Evolutionary conservation across 2,888 invertebrate genomes (phyloP).

Genomic region (Gymnoscelis rufifasciata): DNA sequence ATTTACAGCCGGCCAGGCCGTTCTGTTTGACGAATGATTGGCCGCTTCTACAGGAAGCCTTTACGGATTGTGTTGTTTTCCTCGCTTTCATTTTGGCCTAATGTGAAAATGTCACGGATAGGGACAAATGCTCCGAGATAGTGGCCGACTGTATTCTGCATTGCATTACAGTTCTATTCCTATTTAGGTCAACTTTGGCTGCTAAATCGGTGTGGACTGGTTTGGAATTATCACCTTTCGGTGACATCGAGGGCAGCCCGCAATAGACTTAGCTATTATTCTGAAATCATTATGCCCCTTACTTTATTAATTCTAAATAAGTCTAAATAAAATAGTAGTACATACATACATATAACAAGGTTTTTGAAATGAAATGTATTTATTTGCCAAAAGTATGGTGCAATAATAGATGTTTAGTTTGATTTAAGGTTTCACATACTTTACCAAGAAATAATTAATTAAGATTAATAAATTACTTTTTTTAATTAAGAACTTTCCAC

Average conservation of each 20-base stretch:
- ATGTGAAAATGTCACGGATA: conserved; percentile 33
- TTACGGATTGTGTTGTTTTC: conserved; percentile 55
- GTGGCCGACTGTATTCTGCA: conserved; percentile 16
- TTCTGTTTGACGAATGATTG: conserved; percentile 72
- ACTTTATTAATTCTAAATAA: too few species aligned
- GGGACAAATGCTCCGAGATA: conserved; percentile 32
- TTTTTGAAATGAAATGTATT: too few species aligned
- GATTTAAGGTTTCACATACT: too few species aligned
- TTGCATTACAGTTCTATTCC: conserved; percentile 11
- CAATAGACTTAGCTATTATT: too few species aligned
- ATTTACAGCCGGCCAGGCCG: conserved; percentile 66
- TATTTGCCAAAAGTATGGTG: too few species aligned
- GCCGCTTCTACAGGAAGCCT: conserved; percentile 58
- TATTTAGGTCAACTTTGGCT: conserved; percentile 15
- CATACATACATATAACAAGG: too few species aligned
- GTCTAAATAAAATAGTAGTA: too few species aligned
- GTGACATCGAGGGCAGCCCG: conserved; percentile 1
- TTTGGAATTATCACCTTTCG: neutral
- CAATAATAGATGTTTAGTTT: too few species aligned
- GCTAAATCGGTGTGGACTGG: conserved; percentile 7
- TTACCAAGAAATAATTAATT: too few species aligned
- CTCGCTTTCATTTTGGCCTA: conserved; percentile 35
- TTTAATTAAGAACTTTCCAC: too few species aligned
- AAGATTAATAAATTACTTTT: too few species aligned
- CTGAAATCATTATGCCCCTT: too few species aligned